Evolutionary conservation across 2,797 vertebrate genomes (phyloP).

Genomic region (Micromesistius poutassou): DNA sequence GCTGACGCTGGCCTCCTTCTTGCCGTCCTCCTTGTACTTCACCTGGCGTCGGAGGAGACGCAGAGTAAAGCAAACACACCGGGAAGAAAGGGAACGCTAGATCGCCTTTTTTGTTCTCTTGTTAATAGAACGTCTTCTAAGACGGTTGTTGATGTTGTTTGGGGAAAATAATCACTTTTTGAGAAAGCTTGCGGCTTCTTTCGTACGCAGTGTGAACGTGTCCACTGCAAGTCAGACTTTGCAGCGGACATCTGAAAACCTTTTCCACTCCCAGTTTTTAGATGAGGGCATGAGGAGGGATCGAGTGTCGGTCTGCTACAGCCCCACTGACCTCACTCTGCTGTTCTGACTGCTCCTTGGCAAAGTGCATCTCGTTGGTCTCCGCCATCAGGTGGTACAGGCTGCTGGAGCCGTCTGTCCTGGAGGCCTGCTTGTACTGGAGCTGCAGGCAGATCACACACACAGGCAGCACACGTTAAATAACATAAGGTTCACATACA

Average conservation of each 20-base stretch:
- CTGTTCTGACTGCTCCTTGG: conserved; percentile 72
- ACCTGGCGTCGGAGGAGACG: conserved; percentile 54
- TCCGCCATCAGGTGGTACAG: conserved; percentile 82
- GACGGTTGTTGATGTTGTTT: not conserved
- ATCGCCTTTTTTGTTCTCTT: not conserved
- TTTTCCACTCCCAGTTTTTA: not conserved
- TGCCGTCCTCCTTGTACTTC: conserved; percentile 82
- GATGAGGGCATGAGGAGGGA: not conserved
- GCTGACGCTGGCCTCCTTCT: conserved; percentile 64
- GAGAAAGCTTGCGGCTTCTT: not conserved
- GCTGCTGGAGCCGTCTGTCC: conserved; percentile 27
- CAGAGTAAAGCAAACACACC: not conserved
- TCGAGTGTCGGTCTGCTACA: not conserved
- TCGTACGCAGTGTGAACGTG: not conserved
- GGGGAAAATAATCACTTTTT: not conserved
- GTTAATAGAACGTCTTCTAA: not conserved
- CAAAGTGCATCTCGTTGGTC: conserved; percentile 80
- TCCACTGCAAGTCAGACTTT: not conserved
- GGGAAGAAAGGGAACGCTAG: no score
- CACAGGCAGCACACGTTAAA: not conserved
- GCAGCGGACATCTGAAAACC: not conserved
- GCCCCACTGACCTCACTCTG: conserved; percentile 66
- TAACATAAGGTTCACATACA: no score
- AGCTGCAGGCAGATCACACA: conserved; percentile 38
- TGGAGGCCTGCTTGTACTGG: conserved; percentile 45